Base-by-base conservation (phyloP, 37 sponge, comb jelly and placozoan genomes). In the Hormiphora californensis region DNA sequence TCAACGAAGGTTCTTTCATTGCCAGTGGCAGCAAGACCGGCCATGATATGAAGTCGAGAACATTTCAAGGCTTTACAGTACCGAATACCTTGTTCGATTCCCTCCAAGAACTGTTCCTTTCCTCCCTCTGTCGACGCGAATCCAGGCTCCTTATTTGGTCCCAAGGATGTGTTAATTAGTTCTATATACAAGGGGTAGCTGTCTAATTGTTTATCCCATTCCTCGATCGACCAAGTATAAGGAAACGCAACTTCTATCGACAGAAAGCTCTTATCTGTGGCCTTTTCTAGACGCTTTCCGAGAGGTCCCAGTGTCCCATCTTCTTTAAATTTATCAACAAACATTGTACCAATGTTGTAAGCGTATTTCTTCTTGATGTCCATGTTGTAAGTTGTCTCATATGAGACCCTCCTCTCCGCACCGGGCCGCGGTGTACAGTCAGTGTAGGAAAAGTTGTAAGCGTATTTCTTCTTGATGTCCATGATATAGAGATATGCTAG, bases 291-390 rank as follows among this genome's bases (percentile, higher is more conserved):
- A 27, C 81, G 41, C 7, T 40, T 4, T 73, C 21, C 43, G 28
- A 73, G 38, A n/a, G 81, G 22, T n/a, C n/a, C n/a, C n/a, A n/a
- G n/a, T n/a, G n/a, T n/a, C n/a, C n/a, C n/a, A n/a, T n/a, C n/a
- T n/a, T n/a, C n/a, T n/a, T n/a, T n/a, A n/a, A n/a, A n/a, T n/a
- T n/a, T n/a, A n/a, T n/a, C n/a, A n/a, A n/a, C n/a, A 73, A 73
- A 73, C 46, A 73, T 73, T 8, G 81, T 73, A 23, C 81, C 81
- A 43, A 73, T 73, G 22, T 73, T 73, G 23, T 46, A 73, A 23
- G 81, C 81, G 23, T 43, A 73, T 28, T 73, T 73, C 23, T n/a
- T n/a, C n/a, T n/a, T n/a, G n/a, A n/a, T n/a, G n/a, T n/a, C n/a
- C n/a, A n/a, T n/a, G n/a, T n/a, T n/a, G n/a, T n/a, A n/a, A n/a